Conservation (phyloP, 2,797 vertebrate species). For the Hypotaenidia okinawae region DNA sequence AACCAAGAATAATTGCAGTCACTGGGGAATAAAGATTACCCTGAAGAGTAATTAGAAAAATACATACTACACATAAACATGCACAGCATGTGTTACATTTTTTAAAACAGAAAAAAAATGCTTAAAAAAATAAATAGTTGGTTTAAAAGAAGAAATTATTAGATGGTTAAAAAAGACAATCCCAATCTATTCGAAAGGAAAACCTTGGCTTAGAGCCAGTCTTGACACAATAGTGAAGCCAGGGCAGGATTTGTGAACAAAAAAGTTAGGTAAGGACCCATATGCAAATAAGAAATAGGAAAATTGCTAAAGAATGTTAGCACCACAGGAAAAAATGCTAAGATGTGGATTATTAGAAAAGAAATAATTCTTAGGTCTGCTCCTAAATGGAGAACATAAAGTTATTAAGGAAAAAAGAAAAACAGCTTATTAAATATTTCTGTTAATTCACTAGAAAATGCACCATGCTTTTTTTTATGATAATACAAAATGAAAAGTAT, state of each 20-base stretch:
- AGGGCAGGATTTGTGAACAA: not conserved
- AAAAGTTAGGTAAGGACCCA: not conserved
- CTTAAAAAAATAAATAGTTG: not conserved
- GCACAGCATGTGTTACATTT: not conserved
- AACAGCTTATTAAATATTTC: not conserved
- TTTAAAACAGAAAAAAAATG: not conserved
- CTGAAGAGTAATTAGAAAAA: not conserved
- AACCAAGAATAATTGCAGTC: not conserved
- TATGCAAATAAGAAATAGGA: not conserved
- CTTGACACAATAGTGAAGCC: not conserved
- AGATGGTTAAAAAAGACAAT: not conserved
- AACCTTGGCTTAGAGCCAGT: not conserved
- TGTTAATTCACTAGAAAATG: not conserved
- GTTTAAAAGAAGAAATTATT: not conserved
- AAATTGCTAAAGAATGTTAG: not conserved
- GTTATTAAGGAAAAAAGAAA: not conserved
- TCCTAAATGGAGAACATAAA: not conserved
- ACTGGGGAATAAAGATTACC: not conserved
- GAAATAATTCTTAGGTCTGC: not conserved
- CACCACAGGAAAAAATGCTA: not conserved
- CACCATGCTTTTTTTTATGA: not conserved
- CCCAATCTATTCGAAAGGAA: not conserved
- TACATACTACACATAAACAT: not conserved
- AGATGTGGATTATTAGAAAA: not conserved
- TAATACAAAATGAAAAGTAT: not conserved